Conservation (phyloP, 2,113 vertebrate genomes). For the Carassius carassius region DNA sequence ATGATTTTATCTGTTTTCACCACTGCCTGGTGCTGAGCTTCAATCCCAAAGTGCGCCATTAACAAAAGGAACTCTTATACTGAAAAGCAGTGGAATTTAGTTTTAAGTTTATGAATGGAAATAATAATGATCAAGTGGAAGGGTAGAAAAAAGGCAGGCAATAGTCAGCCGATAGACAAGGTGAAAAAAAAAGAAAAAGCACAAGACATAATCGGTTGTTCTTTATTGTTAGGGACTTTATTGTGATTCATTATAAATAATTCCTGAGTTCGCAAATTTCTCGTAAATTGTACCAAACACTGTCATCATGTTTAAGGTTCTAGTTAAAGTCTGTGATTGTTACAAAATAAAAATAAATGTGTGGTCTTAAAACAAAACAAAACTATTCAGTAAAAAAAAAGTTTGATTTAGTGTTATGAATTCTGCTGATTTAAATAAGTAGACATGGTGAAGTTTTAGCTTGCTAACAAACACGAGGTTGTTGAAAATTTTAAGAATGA, state of each 20-base stretch:
- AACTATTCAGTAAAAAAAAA: too few relatives aligned
- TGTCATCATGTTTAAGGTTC: too few relatives aligned
- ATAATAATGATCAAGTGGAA: constrained; percentile 75
- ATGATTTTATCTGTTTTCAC: constrained; percentile 94
- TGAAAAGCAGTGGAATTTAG: constrained; percentile 73
- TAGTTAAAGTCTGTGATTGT: too few relatives aligned
- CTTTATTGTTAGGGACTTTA: constrained; percentile 46
- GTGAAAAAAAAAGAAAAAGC: constrained; percentile 27
- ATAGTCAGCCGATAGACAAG: constrained; percentile 54
- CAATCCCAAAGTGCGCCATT: constrained; percentile 89
- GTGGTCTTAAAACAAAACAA: too few relatives aligned
- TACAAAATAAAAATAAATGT: too few relatives aligned
- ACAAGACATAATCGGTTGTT: constrained; percentile 43
- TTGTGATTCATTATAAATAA: constrained; percentile 46
- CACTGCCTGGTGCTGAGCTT: constrained; percentile 76
- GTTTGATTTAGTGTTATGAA: too few relatives aligned
- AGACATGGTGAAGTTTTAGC: too few relatives aligned
- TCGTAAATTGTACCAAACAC: not conserved
- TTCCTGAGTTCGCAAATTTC: not conserved
- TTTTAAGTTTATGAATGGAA: constrained; percentile 79
- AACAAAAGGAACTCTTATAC: constrained; percentile 84
- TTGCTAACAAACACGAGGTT: too few relatives aligned
- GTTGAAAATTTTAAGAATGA: too few relatives aligned
- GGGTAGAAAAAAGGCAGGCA: constrained; percentile 70
- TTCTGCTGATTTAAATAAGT: too few relatives aligned